Evolutionary conservation across 2,113 vertebrate species (phyloP).

Genomic region (Sander vitreus): DNA sequence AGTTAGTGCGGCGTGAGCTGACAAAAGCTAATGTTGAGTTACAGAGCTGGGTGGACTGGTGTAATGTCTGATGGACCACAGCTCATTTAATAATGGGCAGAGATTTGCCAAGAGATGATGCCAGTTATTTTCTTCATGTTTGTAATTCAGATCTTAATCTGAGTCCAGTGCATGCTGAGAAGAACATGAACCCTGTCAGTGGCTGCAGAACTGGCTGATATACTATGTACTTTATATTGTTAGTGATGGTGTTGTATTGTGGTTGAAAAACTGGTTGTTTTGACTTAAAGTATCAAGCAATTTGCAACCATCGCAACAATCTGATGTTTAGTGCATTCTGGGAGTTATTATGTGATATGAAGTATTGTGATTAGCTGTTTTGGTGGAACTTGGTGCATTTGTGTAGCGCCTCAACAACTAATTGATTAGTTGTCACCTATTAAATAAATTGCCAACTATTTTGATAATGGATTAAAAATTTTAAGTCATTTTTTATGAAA

Average conservation of each 20-base stretch:
- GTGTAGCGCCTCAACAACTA: neutral
- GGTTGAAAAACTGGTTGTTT: neutral
- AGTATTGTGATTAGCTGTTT: neutral
- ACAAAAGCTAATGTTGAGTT: conserved; percentile 72
- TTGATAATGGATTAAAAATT: no score
- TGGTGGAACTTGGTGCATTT: neutral
- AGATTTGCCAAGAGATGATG: conserved; percentile 49
- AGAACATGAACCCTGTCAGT: conserved; percentile 50
- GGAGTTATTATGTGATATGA: neutral
- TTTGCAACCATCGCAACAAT: neutral
- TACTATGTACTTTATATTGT: neutral
- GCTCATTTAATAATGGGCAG: conserved; percentile 70
- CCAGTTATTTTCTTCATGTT: conserved; percentile 41
- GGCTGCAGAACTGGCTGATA: conserved; percentile 5
- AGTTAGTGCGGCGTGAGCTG: conserved; percentile 62
- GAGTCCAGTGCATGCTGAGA: conserved; percentile 26
- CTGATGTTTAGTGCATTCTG: neutral
- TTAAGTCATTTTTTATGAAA: no score
- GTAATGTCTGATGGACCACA: conserved; percentile 48
- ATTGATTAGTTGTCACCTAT: no score
- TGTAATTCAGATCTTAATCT: conserved; percentile 61
- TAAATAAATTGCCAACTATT: no score
- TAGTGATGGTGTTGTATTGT: neutral
- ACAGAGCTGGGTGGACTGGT: conserved; percentile 36
- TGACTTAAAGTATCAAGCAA: neutral